Conservation (phyloP, 1,140 invertebrate species). For the Papilio machaon region DNA sequence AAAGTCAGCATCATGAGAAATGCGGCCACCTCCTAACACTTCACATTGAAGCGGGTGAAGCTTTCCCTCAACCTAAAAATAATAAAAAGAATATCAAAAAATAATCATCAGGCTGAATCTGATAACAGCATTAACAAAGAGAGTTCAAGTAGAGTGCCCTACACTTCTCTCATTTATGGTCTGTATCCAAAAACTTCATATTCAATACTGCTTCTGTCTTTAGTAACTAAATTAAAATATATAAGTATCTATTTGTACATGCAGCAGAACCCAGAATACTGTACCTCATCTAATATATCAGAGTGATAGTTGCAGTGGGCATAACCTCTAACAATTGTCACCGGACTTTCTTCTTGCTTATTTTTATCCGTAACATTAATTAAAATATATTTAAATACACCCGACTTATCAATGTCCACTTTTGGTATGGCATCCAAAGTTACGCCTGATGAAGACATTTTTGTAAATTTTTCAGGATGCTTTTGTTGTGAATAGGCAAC, state of each 20-base stretch:
- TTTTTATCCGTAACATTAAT: conserved; percentile 85
- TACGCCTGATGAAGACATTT: conserved; percentile 52
- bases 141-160: background rate
- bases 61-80: conserved; percentile 70
- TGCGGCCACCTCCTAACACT: conserved; percentile 92
- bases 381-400: conserved; percentile 94
- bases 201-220: background rate
- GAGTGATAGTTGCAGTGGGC: conserved; percentile 86
- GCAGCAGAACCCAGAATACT: background rate
- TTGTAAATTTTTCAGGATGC: conserved; percentile 32
- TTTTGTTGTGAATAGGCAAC: background rate
- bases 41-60: conserved; percentile 84
- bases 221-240: background rate
- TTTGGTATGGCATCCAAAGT: conserved; percentile 81
- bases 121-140: background rate
- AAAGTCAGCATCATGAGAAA: conserved; percentile 87
- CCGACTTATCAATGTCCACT: conserved; percentile 91
- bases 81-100: conserved; percentile 29
- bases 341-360: conserved; percentile 69
- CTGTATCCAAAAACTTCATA: background rate
- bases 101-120: background rate
- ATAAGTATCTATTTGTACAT: background rate
- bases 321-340: conserved; percentile 90
- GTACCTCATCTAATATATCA: conserved; percentile 80
- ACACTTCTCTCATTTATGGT: background rate